phyloP scores from a whole-genome alignment of 2,797 vertebrate species.

The Scolopax rusticola region DNA sequence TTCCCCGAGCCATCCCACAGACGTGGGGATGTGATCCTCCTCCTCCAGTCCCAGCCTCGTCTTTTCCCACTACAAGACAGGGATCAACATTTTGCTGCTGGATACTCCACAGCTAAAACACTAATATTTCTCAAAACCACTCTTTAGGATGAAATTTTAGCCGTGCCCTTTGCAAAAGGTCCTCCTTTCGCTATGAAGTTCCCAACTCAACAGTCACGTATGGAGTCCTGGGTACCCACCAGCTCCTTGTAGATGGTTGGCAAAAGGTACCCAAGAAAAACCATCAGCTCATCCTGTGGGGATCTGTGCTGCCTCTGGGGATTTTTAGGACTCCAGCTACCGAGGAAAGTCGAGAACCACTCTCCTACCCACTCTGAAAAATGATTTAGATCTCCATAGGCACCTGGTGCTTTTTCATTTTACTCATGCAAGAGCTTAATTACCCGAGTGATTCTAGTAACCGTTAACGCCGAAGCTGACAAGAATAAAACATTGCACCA shows the following conservation, averaged over 20 bases:
- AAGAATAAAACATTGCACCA: conserved; percentile 39
- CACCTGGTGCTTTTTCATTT: conserved; percentile 1
- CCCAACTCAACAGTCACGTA: accelerated
- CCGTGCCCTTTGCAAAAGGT: not conserved
- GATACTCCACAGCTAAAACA: not conserved
- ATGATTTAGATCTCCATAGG: conserved; percentile 27
- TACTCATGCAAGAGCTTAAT: conserved; percentile 43
- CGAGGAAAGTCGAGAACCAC: not conserved
- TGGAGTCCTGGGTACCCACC: not conserved
- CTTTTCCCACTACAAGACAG: not conserved
- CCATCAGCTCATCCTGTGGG: not conserved
- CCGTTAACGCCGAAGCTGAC: not conserved
- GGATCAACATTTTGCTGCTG: not conserved
- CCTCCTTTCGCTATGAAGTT: not conserved
- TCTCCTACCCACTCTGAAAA: conserved; percentile 10
- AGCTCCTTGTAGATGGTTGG: not conserved
- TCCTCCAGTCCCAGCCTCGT: not conserved
- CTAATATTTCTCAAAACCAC: not conserved
- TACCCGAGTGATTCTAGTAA: conserved; percentile 39
- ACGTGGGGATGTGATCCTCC: not conserved
- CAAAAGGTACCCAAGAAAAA: not conserved
- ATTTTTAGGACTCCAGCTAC: not conserved
- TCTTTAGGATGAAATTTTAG: not conserved
- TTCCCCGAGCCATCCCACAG: not conserved
- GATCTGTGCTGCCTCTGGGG: not conserved